Evolutionary conservation across 1,140 invertebrate species (phyloP).

Genomic region (Bombus polaris): DNA sequence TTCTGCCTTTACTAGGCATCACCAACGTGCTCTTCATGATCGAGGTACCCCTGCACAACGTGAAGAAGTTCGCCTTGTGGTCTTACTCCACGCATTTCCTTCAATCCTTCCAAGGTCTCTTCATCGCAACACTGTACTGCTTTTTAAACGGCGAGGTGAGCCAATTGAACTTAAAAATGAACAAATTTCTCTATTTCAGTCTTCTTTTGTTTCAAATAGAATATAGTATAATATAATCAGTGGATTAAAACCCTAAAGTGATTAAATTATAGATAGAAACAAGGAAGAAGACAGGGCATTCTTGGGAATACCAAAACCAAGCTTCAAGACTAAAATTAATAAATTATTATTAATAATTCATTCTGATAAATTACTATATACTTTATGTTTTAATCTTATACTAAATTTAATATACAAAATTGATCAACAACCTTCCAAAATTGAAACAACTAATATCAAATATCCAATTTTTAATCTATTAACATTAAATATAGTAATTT

Average conservation of each 20-base stretch:
- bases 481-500: too few species aligned
- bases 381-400: too few species aligned
- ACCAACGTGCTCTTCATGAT: conserved; percentile 90
- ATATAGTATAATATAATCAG: not conserved
- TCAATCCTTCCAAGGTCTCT: conserved; percentile 93
- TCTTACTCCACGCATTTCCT: conserved; percentile 91
- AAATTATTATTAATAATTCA: not conserved
- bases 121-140: conserved; percentile 93
- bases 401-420: too few species aligned
- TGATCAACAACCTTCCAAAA: too few species aligned
- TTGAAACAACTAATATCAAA: too few species aligned
- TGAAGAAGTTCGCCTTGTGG: conserved; percentile 90
- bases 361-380: not conserved
- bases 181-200: not conserved
- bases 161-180: not conserved
- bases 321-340: not conserved
- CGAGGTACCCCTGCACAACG: conserved; percentile 86
- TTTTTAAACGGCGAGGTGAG: conserved; percentile 94
- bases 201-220: not conserved
- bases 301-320: not conserved
- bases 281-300: not conserved
- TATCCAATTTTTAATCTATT: too few species aligned
- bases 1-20: conserved; percentile 92
- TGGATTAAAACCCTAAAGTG: not conserved
- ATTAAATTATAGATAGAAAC: conserved; percentile 16